Percentiles rank a stretch among this genome's conserved stretches.
phyloP scores from a whole-genome alignment of 2,888 invertebrate species.

The Trypoxylon attenuatum region DNA sequence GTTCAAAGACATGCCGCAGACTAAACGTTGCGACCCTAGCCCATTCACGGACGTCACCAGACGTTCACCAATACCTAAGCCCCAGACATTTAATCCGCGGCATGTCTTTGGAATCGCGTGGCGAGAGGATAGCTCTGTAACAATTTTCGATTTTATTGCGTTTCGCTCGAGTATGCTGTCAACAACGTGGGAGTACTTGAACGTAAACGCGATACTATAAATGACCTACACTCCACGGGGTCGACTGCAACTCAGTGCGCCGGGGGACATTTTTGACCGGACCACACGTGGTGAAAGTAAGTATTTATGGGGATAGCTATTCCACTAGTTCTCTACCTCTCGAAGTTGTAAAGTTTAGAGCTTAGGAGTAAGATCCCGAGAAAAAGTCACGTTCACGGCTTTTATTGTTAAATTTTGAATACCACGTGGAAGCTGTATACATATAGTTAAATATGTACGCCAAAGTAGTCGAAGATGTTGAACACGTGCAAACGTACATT shows the following conservation, averaged over 20 bases:
- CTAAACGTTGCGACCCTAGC: too few species aligned
- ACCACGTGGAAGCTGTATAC: too few species aligned
- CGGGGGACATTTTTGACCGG: neutral
- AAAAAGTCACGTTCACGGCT: neutral
- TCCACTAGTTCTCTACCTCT: conserved; percentile 11
- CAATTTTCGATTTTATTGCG: neutral
- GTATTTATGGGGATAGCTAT: conserved; percentile 2
- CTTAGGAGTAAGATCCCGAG: conserved; percentile 8
- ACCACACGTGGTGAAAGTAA: neutral
- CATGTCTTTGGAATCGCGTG: too few species aligned
- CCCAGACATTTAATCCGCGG: too few species aligned
- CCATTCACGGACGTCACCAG: too few species aligned
- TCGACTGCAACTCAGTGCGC: neutral
- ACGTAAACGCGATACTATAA: neutral
- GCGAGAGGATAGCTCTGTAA: too few species aligned
- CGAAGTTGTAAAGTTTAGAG: neutral
- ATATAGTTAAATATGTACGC: too few species aligned
- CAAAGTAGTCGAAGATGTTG: neutral
- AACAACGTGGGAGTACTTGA: neutral
- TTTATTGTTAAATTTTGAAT: too few species aligned
- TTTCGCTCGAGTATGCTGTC: neutral
- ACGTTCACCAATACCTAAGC: too few species aligned
- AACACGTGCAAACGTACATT: neutral
- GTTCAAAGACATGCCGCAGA: too few species aligned
- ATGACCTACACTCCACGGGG: neutral